Base-by-base conservation (phyloP, 2,113 vertebrate species). In the Amblyopsis rosae region DNA sequence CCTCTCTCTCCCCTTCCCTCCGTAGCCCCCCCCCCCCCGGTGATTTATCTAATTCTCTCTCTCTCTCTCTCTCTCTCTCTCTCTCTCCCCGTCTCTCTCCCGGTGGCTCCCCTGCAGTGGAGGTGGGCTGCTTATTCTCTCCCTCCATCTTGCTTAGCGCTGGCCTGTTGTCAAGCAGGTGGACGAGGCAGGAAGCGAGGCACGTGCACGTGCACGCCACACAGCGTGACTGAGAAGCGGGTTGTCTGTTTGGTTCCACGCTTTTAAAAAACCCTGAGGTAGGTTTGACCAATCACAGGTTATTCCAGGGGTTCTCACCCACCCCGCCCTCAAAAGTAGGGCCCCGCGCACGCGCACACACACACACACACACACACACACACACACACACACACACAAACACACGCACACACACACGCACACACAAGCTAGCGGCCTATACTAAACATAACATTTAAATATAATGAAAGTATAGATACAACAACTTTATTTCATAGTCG, bases 131-230 rank as follows among this genome's bases (percentile, higher is more conserved):
- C 80, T 88, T 82, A 87, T 87, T 87, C 81, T 81, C 85, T 78
- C 86, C 76, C 82, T 90, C 80, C 75, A 87, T 90, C 83, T 88
- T 87, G 78, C 70, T 90, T 90, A 86, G 73, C 70, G 70, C 61
- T 62, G 73, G 70, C 74, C 78, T 67, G 82, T 81, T 84, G 86
- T 87, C 85, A 89, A 56, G 70, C 73, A 41, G 55, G n/a, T 49
- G 66, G 48, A 53, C 33, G 48, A 9, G 46, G 15, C 49, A 55
- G 71, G 57, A 53, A 13, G 48, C 0, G 3, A 48, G 53, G 62
- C 33, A 32, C 13, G 32, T 11, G 58, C 35, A 4, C 1, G 58
- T 41, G 33, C 1, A 33, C 5, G 9, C 41, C 17, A 3, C 9
- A 33, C 9, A 33, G 9, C 12, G 12, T 9, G 26, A 11, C 10